Evolutionary conservation across 2,888 invertebrate species (phyloP).

Genomic region (Alcis repandata): DNA sequence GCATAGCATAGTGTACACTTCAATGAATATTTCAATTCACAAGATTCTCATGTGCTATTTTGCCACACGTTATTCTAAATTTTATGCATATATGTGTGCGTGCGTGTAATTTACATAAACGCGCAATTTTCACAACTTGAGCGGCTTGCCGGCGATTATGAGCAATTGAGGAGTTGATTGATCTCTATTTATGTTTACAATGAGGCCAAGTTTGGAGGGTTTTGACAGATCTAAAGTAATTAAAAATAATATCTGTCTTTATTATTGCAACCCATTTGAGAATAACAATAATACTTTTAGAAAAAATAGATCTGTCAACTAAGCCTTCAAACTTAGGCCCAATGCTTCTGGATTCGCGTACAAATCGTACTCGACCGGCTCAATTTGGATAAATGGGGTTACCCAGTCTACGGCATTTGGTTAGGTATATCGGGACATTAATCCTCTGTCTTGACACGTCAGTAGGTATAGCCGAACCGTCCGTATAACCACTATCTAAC

Average conservation of each 20-base stretch:
- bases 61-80: neutral
- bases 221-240: too few species aligned
- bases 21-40: constrained; percentile 5
- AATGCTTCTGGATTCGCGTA: constrained; percentile 6
- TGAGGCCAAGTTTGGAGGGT: too few species aligned
- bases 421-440: neutral
- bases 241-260: too few species aligned
- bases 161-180: constrained; percentile 57
- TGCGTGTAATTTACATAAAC: constrained; percentile 52
- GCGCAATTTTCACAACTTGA: constrained; percentile 44
- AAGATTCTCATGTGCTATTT: constrained; percentile 23
- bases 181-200: constrained; percentile 40
- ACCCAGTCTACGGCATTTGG: neutral
- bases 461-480: neutral
- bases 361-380: neutral
- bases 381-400: neutral
- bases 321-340: too few species aligned
- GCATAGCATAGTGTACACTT: neutral
- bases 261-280: too few species aligned
- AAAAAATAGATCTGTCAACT: too few species aligned
- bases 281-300: too few species aligned
- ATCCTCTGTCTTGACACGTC: neutral
- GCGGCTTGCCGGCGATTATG: constrained; percentile 45
- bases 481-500: neutral
- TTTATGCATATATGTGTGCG: constrained; percentile 29